Percentiles rank a stretch among this genome's conserved stretches.
Conservation (phyloP, 2,797 vertebrate genomes). For the Microctenopoma lineatum region DNA sequence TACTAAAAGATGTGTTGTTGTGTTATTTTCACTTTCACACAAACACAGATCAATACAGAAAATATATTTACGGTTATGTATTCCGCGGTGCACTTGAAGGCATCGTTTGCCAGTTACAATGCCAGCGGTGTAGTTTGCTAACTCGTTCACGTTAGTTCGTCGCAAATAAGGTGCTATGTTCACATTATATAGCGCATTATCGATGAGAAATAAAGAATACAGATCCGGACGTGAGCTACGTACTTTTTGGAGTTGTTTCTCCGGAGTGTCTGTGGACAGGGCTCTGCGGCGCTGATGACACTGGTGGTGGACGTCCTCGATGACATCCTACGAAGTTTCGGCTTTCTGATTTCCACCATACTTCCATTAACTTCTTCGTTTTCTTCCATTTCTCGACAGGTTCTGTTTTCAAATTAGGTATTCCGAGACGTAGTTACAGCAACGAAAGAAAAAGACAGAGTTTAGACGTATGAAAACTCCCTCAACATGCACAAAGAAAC, state of each 20-base stretch:
- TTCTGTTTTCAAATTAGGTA: not conserved
- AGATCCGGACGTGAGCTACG: not conserved
- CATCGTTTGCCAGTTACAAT: constrained; percentile 52
- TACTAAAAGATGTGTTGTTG: not conserved
- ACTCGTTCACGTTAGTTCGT: not conserved
- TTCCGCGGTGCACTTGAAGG: constrained; percentile 64
- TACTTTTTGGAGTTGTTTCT: constrained; percentile 75
- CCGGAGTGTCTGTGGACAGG: constrained; percentile 58
- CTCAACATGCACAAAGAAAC: constrained; percentile 58
- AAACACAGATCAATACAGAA: not conserved
- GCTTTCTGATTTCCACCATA: constrained; percentile 45
- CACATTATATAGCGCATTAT: not conserved
- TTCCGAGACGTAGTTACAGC: not conserved
- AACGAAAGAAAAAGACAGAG: not conserved
- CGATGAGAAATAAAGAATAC: not conserved
- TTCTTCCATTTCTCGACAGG: constrained; percentile 69
- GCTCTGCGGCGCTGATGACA: constrained; percentile 47
- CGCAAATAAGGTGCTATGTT: not conserved
- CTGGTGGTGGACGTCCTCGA: constrained; percentile 69
- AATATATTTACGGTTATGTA: fast-evolving
- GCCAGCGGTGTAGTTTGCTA: not conserved
- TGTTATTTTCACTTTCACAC: not conserved
- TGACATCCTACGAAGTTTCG: constrained; percentile 65
- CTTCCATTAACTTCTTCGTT: constrained; percentile 54
- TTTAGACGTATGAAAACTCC: constrained; percentile 1